Evolutionary conservation across 35 echinoderm and acorn worm species (phyloP).

Genomic region (Ophioderma brevispina): DNA sequence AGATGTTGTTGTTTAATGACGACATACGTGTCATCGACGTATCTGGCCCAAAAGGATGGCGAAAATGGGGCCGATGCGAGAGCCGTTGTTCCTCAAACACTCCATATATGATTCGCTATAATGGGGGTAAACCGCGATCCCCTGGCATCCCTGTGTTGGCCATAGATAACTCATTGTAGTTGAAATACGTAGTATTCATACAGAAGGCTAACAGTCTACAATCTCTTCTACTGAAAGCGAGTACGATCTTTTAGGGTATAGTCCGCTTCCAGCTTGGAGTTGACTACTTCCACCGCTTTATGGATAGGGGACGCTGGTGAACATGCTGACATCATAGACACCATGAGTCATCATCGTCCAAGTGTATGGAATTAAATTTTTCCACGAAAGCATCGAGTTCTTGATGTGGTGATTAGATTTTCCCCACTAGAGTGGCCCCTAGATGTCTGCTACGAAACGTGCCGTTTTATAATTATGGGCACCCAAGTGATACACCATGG

Average conservation of each 20-base stretch:
- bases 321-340: not conserved
- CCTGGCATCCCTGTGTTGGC: not conserved
- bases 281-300: not conserved
- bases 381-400: not conserved
- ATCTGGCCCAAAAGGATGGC: no score
- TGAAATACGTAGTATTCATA: not conserved
- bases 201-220: not conserved
- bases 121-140: not conserved
- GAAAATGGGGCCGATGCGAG: no score
- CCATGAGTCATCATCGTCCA: not conserved
- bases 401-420: not conserved
- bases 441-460: not conserved
- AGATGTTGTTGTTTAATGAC: not conserved
- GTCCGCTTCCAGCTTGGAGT: not conserved
- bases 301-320: not conserved
- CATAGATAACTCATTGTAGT: not conserved
- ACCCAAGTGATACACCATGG: not conserved
- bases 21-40: no score
- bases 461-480: not conserved
- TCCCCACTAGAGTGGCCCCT: not conserved
- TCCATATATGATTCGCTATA: not conserved
- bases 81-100: not conserved
- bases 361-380: not conserved
- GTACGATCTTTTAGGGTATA: not conserved
- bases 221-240: not conserved